A percentile compares a stretch with the other conserved stretches of the same genome.
These are phyloP conservation scores for Radopholus similis DNA, from an alignment of 1,140 invertebrate species.

Conservation along the genomic window DNA sequence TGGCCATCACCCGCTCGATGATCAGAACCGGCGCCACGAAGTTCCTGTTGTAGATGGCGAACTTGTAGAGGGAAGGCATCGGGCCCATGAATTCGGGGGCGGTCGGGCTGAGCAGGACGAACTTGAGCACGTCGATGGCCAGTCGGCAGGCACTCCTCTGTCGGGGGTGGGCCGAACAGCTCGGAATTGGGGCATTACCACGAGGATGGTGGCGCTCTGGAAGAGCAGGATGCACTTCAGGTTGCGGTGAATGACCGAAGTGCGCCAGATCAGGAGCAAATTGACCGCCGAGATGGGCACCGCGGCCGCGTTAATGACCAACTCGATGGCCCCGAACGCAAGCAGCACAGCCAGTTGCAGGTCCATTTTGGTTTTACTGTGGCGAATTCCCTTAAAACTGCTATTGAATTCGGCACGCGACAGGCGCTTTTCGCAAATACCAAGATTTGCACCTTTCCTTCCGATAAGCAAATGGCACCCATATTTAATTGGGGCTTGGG, in stretches of 20 bases:
- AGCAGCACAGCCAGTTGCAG: background rate
- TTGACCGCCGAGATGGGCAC: slow-evolving; percentile 9
- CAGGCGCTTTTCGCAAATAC: too few relatives aligned
- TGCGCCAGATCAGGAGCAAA: slow-evolving; percentile 1
- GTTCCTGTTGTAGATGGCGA: background rate
- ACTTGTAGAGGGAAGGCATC: background rate
- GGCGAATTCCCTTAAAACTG: too few relatives aligned
- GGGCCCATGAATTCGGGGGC: background rate
- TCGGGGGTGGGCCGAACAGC: too few relatives aligned
- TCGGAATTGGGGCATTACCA: background rate
- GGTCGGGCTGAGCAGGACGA: background rate
- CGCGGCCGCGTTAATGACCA: background rate
- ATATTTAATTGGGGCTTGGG: too few relatives aligned
- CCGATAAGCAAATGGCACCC: too few relatives aligned
- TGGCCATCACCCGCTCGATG: slow-evolving; percentile 6
- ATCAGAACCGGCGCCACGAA: slow-evolving; percentile 4
- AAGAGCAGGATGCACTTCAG: slow-evolving; percentile 5
- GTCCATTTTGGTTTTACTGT: too few relatives aligned
- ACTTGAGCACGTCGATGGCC: background rate
- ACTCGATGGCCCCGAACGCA: background rate
- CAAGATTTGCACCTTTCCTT: too few relatives aligned
- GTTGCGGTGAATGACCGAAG: slow-evolving; percentile 1
- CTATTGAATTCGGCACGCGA: too few relatives aligned
- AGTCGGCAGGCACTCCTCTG: background rate
- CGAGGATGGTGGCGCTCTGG: slow-evolving; percentile 9